Percentiles rank a stretch among this genome's conserved stretches.
Conservation (phyloP, 2,888 invertebrate species). For the Pristionchus maxplancki region DNA sequence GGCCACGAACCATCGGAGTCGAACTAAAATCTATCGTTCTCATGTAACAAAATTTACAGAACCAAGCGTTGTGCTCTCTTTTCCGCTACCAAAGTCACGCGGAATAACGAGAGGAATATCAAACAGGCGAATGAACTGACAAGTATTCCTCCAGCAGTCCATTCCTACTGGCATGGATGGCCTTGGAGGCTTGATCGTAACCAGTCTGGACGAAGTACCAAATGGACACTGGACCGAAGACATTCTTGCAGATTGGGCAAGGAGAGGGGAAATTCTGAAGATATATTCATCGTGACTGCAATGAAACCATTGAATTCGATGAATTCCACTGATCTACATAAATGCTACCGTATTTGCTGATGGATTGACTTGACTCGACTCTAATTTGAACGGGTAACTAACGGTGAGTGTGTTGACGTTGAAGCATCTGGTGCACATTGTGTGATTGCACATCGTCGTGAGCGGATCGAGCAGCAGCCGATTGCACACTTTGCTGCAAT, state of each 20-base stretch:
- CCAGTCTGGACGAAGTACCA: background rate
- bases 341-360: too few relatives aligned
- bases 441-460: slow-evolving; percentile 10
- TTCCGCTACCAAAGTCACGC: too few relatives aligned
- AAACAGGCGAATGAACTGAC: background rate
- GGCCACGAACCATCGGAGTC: slow-evolving; percentile 25
- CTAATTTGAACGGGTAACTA: background rate
- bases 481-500: background rate
- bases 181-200: background rate
- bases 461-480: background rate
- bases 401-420: background rate
- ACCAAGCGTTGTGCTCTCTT: background rate
- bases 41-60: background rate
- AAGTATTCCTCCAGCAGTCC: background rate
- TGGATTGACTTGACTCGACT: background rate
- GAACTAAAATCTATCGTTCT: background rate
- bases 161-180: background rate
- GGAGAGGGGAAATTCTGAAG: background rate
- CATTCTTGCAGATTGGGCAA: background rate
- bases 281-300: background rate
- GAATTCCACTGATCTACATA: too few relatives aligned
- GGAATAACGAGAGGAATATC: background rate
- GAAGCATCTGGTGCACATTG: slow-evolving; percentile 14
- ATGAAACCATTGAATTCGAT: background rate
- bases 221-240: background rate